phyloP scores from a whole-genome alignment of 1,140 invertebrate species.

The Gonatopus flavifemur region DNA sequence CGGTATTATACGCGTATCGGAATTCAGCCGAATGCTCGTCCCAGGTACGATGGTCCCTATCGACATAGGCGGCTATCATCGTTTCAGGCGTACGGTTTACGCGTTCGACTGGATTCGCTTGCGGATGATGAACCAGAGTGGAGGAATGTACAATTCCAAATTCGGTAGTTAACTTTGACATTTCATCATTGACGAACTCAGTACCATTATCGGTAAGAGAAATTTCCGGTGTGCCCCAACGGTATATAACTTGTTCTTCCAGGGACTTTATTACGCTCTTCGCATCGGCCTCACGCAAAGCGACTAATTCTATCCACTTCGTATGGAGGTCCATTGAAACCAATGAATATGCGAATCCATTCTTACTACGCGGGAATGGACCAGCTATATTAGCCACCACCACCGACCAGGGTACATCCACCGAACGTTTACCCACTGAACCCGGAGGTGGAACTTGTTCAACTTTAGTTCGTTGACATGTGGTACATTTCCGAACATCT shows the following conservation, averaged over 20 bases:
- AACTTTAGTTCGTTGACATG: slow-evolving; percentile 30
- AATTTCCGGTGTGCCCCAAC: slow-evolving; percentile 38
- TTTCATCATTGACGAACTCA: slow-evolving; percentile 42
- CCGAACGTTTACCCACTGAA: too few species aligned
- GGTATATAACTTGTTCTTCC: slow-evolving; percentile 31
- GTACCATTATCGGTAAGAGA: slow-evolving; percentile 49
- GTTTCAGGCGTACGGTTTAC: slow-evolving; percentile 45
- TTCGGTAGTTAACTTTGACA: slow-evolving; percentile 11
- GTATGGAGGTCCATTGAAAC: slow-evolving; percentile 31
- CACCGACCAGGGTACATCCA: slow-evolving; percentile 29
- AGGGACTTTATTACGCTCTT: slow-evolving; percentile 28
- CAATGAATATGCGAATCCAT: slow-evolving; percentile 33
- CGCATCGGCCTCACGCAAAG: slow-evolving; percentile 34
- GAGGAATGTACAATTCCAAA: slow-evolving; percentile 22
- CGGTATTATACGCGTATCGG: slow-evolving; percentile 50
- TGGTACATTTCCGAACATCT: slow-evolving; percentile 30
- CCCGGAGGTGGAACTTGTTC: slow-evolving; percentile 21
- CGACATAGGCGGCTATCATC: not conserved
- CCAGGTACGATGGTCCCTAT: slow-evolving; percentile 23
- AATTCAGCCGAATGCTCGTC: slow-evolving; percentile 33
- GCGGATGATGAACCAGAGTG: slow-evolving; percentile 43
- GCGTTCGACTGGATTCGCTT: slow-evolving; percentile 45
- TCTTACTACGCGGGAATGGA: slow-evolving; percentile 31
- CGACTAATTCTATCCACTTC: slow-evolving; percentile 43
- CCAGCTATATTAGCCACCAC: slow-evolving; percentile 40